These are phyloP conservation scores for Hypsopygia costalis DNA, from an alignment of 2,888 invertebrate species.

Conservation along the genomic window DNA sequence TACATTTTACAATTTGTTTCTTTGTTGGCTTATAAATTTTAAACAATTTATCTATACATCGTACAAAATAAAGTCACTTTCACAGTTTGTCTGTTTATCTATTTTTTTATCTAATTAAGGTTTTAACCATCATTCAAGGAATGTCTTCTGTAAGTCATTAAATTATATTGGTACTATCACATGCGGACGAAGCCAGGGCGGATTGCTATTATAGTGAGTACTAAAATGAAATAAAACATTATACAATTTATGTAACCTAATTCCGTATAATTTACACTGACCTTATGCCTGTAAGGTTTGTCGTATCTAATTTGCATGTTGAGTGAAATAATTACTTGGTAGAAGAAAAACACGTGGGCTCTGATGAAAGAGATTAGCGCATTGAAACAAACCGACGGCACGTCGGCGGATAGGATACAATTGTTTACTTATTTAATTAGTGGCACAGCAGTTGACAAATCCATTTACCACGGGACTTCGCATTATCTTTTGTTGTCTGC, in stretches of 20 bases:
- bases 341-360: constrained; percentile 7
- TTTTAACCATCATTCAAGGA: too few species aligned
- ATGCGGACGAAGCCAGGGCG: too few species aligned
- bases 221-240: too few species aligned
- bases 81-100: too few species aligned
- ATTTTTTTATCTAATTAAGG: too few species aligned
- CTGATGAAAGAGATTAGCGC: constrained; percentile 40
- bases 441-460: constrained; percentile 70
- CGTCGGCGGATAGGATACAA: constrained; percentile 39
- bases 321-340: constrained; percentile 2
- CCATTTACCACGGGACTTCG: constrained; percentile 58
- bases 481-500: constrained; percentile 74
- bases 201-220: too few species aligned
- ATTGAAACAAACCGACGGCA: constrained; percentile 23
- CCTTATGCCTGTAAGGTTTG: not conserved
- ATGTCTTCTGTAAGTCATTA: too few species aligned
- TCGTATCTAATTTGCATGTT: constrained; percentile 3
- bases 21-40: too few species aligned
- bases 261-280: not conserved
- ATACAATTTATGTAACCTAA: not conserved
- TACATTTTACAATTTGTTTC: too few species aligned
- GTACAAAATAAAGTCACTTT: too few species aligned
- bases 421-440: constrained; percentile 73
- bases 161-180: too few species aligned
- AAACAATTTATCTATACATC: too few species aligned